Base-by-base conservation (phyloP, 2,888 invertebrate species). In the Lasioglossum pauxillum region DNA sequence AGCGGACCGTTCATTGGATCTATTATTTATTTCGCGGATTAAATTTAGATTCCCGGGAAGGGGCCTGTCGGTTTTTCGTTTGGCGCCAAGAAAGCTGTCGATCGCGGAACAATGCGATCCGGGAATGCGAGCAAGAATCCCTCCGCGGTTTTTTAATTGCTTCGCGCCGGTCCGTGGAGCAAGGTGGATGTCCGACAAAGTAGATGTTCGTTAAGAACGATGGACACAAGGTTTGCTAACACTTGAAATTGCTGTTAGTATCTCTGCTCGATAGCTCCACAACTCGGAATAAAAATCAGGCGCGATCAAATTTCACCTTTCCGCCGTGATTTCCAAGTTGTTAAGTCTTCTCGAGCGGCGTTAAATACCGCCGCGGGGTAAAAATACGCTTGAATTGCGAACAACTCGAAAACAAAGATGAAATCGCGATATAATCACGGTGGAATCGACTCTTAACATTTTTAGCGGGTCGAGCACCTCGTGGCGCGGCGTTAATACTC, bases 1-100 rank as follows among this genome's bases (percentile, higher is more conserved):
- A 78, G 49, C 64, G 35, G 78, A 86, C 75, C 83, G 83, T 86
- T 83, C 35, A 80, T 53, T 27, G 57, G 35, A 1, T 38, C 60
- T 76, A 82, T 80, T 38, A 73, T 79, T 82, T 82, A 64, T 53
- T 57, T 41, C 60, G 41, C n/a, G 27, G 75, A 71, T 80, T 74
- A 77, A 83, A 80, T 78, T 75, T 76, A 80, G 64, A 80, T 38
- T 35, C 27, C 35, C n/a, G 74, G 10, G 67, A 10, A 19, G 35
- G 19, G 67, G 27, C 12, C 49, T 53, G n/a, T 12, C 57, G 69
- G 74, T 82, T 79, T 78, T 78, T 82, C 57, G 72, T 64, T 31
- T 67, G 64, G 35, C 78, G 46, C 75, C 53, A 60, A 49, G 76
- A 77, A 78, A 78, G 49, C 73, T 5, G 23, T 38, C 53, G n/a